Evolutionary conservation across 2,797 vertebrate species (phyloP), one percentile per base, ranked within the genome.

Genomic region (Lagodon rhomboides): DNA sequence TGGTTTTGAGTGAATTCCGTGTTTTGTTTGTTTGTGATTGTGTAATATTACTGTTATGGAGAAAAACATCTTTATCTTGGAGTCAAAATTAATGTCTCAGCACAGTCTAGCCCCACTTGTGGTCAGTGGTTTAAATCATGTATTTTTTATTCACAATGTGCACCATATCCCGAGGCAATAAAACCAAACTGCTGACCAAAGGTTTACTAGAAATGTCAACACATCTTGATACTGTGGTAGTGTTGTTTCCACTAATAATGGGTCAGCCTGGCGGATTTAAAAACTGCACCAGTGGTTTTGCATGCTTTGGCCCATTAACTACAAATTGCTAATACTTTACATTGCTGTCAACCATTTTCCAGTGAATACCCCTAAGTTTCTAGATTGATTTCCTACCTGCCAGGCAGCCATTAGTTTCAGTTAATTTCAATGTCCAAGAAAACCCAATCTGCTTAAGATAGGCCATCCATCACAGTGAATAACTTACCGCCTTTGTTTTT

Each of bases 241-340:
- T 61, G 25, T 68, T 76, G 18, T 75, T 73, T 79, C 15, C 17
- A 27, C 43, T 65, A 74, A 75, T 66, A 67, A 51, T 53, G 46
- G 74, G 30, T 71, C 46, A 59, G 71, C 53, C 53, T 41, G 47
- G 22, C 53, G 56, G 51, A 75, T 77, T 69, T 61, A 51, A 78
- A 75, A 12, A 44, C 62, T 55, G 62, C 78, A 77, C 61, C 50
- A 79, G 72, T 70, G 60, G 22, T 78, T 86, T 73, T 79, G 58
- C 20, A 75, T 34, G 61, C 73, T 61, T 71, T 77, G 58, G 67
- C 41, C 54, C 69, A 87, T 91, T 86, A 85, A 74, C 68, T 75
- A 68, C 67, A 81, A 79, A 88, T 79, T 84, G 67, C 51, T 68
- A 51, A 75, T 56, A 67, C 51, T 64, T 67, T 68, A 66, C 34